These are phyloP conservation scores for Yponomeuta malinellus DNA, from an alignment of 2,888 invertebrate species.

Conservation along the genomic window DNA sequence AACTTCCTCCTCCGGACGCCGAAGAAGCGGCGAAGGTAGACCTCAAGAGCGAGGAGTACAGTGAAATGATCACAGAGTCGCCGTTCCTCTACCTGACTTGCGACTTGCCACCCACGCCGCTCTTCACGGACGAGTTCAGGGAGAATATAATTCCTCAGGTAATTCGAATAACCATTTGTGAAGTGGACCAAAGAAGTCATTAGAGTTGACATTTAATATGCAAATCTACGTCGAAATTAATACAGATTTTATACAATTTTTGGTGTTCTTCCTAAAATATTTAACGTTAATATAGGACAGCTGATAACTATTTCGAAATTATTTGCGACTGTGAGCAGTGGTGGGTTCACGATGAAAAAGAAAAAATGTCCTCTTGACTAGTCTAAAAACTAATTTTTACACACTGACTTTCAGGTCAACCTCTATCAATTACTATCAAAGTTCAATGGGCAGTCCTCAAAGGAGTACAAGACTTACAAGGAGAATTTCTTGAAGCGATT, in stretches of 20 bases:
- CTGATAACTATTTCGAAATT: too few species aligned
- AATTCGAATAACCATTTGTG: background rate
- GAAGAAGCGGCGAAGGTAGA: constrained; percentile 91
- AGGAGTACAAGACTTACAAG: constrained; percentile 99
- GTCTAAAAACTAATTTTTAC: too few species aligned
- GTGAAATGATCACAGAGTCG: constrained; percentile 89
- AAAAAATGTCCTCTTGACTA: too few species aligned
- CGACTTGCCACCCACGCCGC: constrained; percentile 97
- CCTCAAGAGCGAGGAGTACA: constrained; percentile 89
- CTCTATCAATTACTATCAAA: constrained; percentile 94
- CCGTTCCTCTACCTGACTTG: constrained; percentile 98
- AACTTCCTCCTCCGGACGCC: constrained; percentile 93
- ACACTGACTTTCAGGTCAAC: constrained; percentile 81
- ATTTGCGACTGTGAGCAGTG: too few species aligned
- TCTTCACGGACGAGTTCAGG: constrained; percentile 97
- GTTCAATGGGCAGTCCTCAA: constrained; percentile 96
- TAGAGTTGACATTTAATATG: too few species aligned
- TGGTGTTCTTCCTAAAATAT: too few species aligned
- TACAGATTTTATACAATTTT: too few species aligned
- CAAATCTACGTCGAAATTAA: too few species aligned
- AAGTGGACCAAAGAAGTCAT: background rate
- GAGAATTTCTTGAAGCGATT: constrained; percentile 98
- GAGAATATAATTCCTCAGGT: constrained; percentile 99
- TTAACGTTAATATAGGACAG: too few species aligned
- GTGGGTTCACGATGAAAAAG: too few species aligned